Evolutionary conservation across 2,797 vertebrate species (phyloP).

Genomic region (Nyctibius grandis): DNA sequence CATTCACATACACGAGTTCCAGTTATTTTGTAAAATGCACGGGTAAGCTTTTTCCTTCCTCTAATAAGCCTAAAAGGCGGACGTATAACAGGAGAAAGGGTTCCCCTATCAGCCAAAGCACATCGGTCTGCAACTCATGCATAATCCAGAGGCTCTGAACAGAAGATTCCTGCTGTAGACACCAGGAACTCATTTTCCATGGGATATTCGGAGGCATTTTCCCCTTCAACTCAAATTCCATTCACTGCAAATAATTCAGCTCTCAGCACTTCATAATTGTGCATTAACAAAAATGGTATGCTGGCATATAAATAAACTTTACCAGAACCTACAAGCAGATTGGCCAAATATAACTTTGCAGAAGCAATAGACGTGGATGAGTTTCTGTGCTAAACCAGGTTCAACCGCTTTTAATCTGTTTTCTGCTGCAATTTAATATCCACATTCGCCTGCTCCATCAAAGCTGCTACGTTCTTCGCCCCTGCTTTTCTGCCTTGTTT

Average conservation of each 20-base stretch:
- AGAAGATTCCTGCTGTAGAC: neutral
- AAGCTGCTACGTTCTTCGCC: neutral
- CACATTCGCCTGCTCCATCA: neutral
- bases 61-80: neutral
- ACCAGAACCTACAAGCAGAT: neutral
- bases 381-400: neutral
- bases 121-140: neutral
- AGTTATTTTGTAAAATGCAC: neutral
- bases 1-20: neutral
- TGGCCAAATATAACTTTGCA: neutral
- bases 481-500: neutral
- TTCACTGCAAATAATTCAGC: neutral
- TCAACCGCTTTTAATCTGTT: accelerated
- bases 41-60: neutral
- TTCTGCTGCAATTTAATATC: neutral
- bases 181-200: neutral
- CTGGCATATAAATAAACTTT: neutral
- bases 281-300: neutral
- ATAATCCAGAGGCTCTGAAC: neutral
- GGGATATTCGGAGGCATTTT: neutral
- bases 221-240: neutral
- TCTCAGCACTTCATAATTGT: neutral
- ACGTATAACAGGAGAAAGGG: neutral
- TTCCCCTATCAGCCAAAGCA: neutral
- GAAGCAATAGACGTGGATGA: neutral